Evolutionary conservation across 2,888 invertebrate genomes (phyloP).

Genomic region (Xylota segnis): DNA sequence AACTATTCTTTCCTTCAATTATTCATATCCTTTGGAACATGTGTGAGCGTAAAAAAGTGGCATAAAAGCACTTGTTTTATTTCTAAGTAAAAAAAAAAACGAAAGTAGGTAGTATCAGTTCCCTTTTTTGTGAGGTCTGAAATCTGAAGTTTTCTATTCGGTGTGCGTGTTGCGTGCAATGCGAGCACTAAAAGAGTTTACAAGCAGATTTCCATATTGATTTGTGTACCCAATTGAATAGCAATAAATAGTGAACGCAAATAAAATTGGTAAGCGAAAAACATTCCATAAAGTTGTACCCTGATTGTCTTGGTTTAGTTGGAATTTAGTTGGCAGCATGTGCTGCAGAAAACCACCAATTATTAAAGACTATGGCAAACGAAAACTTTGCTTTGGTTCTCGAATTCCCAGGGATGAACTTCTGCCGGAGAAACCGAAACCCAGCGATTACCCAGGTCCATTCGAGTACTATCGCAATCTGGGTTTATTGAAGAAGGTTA

Average conservation of each 20-base stretch:
- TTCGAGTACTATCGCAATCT: constrained; percentile 77
- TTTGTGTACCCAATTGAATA: constrained; percentile 39
- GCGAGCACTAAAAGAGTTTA: constrained; percentile 18
- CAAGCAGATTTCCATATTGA: constrained; percentile 32
- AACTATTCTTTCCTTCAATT: no score
- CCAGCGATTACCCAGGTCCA: constrained; percentile 79
- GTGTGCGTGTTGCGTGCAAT: constrained; percentile 20
- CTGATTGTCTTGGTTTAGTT: constrained; percentile 27
- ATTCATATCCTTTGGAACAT: no score
- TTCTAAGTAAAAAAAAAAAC: not conserved
- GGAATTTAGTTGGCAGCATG: constrained; percentile 25
- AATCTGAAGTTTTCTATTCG: not conserved
- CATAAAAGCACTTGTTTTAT: not conserved
- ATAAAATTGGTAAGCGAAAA: not conserved
- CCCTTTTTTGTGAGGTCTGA: not conserved
- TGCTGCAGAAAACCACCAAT: not conserved
- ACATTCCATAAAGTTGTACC: not conserved
- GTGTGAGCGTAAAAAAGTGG: no score
- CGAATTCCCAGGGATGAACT: constrained; percentile 34
- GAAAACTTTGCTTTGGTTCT: constrained; percentile 57
- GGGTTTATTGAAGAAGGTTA: constrained; percentile 79
- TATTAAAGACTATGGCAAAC: not conserved
- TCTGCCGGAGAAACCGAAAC: not conserved
- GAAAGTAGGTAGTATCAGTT: not conserved
- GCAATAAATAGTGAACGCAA: constrained; percentile 21